These are phyloP conservation scores for Pomacea canaliculata DNA, from an alignment of 2,888 invertebrate species.

Conservation along the genomic window DNA sequence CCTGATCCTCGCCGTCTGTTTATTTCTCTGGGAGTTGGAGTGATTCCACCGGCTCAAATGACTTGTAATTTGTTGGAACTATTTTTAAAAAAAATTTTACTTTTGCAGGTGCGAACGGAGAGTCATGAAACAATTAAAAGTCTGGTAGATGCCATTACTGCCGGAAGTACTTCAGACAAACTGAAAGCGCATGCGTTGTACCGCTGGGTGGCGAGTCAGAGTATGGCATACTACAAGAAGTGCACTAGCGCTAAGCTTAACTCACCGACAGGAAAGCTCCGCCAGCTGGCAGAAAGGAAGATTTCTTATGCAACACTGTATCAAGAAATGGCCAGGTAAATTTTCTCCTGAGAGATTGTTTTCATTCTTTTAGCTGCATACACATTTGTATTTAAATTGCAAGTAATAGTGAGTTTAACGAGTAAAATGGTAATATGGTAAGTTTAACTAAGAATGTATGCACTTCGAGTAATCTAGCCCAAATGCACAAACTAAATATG, in stretches of 20 bases:
- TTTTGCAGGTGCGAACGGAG: constrained; percentile 48
- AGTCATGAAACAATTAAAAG: constrained; percentile 49
- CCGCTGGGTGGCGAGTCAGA: constrained; percentile 54
- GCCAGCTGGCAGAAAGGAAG: constrained; percentile 46
- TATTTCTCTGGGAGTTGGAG: too few species aligned
- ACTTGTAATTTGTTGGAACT: too few species aligned
- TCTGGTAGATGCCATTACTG: constrained; percentile 50
- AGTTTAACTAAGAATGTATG: too few species aligned
- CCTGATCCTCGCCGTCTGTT: too few species aligned
- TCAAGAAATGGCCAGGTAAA: constrained; percentile 55
- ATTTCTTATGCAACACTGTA: constrained; percentile 44
- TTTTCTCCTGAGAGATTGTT: not conserved
- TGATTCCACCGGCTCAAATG: too few species aligned
- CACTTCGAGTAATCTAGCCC: too few species aligned
- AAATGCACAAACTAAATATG: too few species aligned
- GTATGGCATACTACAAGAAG: constrained; percentile 42
- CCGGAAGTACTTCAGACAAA: constrained; percentile 45
- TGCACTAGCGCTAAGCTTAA: constrained; percentile 36
- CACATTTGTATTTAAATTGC: too few species aligned
- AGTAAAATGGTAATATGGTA: too few species aligned
- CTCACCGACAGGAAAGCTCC: constrained; percentile 45
- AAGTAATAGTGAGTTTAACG: too few species aligned
- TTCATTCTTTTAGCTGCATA: too few species aligned
- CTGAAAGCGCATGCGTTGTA: constrained; percentile 54
- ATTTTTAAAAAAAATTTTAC: too few species aligned